A percentile compares a stretch with the other conserved stretches of the same genome.
These are phyloP conservation scores for Hormaphis cornu DNA, from an alignment of 1,140 invertebrate genomes.

Conservation along the genomic window DNA sequence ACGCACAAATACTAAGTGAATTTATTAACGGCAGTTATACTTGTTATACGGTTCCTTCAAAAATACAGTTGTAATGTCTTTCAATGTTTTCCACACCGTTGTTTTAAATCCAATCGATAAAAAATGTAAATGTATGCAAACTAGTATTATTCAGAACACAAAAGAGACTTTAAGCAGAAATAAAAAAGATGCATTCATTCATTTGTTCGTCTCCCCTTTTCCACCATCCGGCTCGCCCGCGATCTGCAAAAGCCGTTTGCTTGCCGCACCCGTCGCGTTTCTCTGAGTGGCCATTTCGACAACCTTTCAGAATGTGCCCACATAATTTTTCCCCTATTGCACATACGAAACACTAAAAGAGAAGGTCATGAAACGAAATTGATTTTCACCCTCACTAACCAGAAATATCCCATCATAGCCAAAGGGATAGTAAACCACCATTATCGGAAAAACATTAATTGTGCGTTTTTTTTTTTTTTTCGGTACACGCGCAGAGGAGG, in stretches of 20 bases:
- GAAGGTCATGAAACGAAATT: conserved; percentile 24
- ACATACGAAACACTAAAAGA: conserved; percentile 18
- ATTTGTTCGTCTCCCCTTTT: background rate
- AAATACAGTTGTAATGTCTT: background rate
- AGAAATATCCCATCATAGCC: conserved; percentile 12
- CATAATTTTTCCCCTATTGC: conserved; percentile 1
- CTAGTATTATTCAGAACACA: conserved; percentile 15
- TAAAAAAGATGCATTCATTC: conserved; percentile 12
- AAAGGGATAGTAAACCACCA: background rate
- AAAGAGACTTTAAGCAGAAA: background rate
- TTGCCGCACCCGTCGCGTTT: background rate
- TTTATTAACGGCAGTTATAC: background rate
- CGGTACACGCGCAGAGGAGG: background rate
- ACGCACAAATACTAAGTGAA: background rate
- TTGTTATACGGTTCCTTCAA: background rate
- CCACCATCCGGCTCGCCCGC: too few species aligned
- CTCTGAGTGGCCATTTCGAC: conserved; percentile 27
- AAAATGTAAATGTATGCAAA: conserved; percentile 24
- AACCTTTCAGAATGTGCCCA: conserved; percentile 22
- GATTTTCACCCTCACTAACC: conserved; percentile 21
- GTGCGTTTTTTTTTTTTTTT: background rate
- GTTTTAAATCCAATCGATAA: conserved; percentile 18
- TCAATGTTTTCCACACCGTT: background rate
- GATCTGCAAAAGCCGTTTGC: background rate
- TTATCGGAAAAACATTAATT: conserved; percentile 5